These are phyloP conservation scores for Homalodisca vitripennis DNA, from an alignment of 1,140 invertebrate genomes.

Conservation along the genomic window DNA sequence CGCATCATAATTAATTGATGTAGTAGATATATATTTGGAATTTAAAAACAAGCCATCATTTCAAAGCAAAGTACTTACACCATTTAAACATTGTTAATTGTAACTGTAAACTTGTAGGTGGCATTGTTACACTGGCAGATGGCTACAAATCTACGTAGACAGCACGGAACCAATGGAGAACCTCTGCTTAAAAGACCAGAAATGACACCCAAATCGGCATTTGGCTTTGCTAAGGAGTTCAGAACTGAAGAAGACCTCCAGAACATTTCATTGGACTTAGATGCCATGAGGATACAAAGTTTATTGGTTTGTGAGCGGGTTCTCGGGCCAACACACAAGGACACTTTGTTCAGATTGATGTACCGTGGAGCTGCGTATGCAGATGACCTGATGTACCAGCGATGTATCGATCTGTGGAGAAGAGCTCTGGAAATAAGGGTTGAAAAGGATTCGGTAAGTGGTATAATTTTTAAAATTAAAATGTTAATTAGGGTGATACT, in stretches of 20 bases:
- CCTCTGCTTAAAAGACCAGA: constrained; percentile 56
- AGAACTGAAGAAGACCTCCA: constrained; percentile 67
- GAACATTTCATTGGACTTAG: constrained; percentile 68
- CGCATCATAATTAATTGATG: too few relatives aligned
- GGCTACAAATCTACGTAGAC: constrained; percentile 35
- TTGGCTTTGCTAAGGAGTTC: constrained; percentile 69
- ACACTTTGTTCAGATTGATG: constrained; percentile 77
- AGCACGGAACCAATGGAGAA: constrained; percentile 41
- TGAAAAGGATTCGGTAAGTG: constrained; percentile 66
- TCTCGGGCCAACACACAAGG: constrained; percentile 76
- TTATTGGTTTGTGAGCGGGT: constrained; percentile 80
- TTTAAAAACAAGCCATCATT: too few relatives aligned
- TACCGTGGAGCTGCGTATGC: constrained; percentile 82
- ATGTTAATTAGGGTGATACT: too few relatives aligned
- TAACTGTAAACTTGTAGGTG: too few relatives aligned
- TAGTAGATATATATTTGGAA: too few relatives aligned
- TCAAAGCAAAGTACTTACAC: too few relatives aligned
- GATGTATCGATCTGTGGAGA: constrained; percentile 83
- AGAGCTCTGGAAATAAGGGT: constrained; percentile 76
- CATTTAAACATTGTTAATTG: too few relatives aligned
- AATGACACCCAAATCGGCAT: constrained; percentile 58
- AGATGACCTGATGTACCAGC: constrained; percentile 77
- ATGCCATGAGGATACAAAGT: constrained; percentile 79
- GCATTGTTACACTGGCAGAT: constrained; percentile 43
- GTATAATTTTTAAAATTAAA: too few relatives aligned